Conservation (phyloP, 2,888 invertebrate genomes). For the Epicampocera succincta region DNA sequence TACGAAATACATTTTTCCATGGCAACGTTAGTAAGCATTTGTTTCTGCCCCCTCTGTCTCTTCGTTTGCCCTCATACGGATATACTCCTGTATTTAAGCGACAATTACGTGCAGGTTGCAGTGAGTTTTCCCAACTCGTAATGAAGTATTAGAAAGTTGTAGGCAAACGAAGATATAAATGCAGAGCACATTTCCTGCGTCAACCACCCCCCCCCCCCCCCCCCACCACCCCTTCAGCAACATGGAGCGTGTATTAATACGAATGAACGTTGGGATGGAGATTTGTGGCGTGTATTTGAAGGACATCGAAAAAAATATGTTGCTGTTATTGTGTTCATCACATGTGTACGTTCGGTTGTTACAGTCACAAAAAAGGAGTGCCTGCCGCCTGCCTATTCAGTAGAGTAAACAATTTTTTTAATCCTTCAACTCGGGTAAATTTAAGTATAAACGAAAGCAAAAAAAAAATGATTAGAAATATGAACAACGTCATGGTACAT, state of each 20-base stretch:
- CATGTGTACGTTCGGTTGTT: neutral
- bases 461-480: neutral
- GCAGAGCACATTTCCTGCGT: neutral
- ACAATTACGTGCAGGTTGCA: constrained; percentile 54
- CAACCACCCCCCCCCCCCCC: too few species aligned
- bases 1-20: constrained; percentile 45
- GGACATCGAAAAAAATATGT: constrained; percentile 55
- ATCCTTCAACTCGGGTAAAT: neutral
- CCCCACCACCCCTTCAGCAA: neutral
- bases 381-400: constrained; percentile 18
- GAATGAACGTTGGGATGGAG: constrained; percentile 9
- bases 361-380: constrained; percentile 57
- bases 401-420: constrained; percentile 7
- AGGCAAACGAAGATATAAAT: constrained; percentile 13
- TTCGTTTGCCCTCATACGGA: constrained; percentile 6
- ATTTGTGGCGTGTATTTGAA: constrained; percentile 44
- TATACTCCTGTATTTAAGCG: neutral
- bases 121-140: constrained; percentile 28
- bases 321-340: neutral
- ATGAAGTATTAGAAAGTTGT: constrained; percentile 27
- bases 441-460: neutral
- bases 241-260: neutral
- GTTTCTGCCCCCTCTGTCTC: neutral
- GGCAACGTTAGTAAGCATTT: constrained; percentile 40
- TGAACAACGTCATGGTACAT: constrained; percentile 59